Base-by-base conservation (phyloP, 2,797 vertebrate species). In the Coccyzus lansbergi region DNA sequence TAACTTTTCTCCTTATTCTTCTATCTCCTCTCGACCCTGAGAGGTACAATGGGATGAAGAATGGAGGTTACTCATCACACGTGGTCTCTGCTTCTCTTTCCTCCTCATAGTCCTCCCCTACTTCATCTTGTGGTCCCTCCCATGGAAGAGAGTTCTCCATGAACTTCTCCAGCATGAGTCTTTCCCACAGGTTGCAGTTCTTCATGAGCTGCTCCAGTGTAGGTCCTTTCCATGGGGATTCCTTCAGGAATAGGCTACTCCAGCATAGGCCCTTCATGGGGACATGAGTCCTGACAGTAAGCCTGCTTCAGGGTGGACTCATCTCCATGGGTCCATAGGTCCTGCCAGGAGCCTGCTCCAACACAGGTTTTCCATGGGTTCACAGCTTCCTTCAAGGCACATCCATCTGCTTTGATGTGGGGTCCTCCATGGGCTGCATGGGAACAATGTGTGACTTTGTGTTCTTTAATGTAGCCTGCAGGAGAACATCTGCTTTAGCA, bases 211-310 rank as follows among this genome's bases (percentile, higher is more conserved):
- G 17, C 6, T 62, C 7, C 49, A 36, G 14, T 1, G 1, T 18
- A 7, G 3, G 1, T 56, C 6, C 9, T 3, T 33, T 33, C 10
- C 8, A 67, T 2, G 4, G 14, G 3, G 19, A 33, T 9, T 58
- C 56, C n/a, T 58, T 58, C 56, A 34, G 56, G 56, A 58, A 34
- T 5, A 28, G 24, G 5, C 29, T 40, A 9, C 33, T 48, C 20
- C 20, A n/a, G 9, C 5, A 0, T n/a, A 33, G 24, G 22, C 5
- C 15, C 10, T 34, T 17, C 1, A 0, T 1, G 0, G 48, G 10
- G 7, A n/a, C 28, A 51, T 48, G 44, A 6, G 9, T 83, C n/a
- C 26, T 44, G 16, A 9, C 22, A 44, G 24, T 1, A 68, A 68
- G 13, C 11, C 24, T 46, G 15, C 21, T 56, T 36, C 24, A 22